Conservation (phyloP, 1,140 invertebrate genomes). For the Latrodectus geometricus region DNA sequence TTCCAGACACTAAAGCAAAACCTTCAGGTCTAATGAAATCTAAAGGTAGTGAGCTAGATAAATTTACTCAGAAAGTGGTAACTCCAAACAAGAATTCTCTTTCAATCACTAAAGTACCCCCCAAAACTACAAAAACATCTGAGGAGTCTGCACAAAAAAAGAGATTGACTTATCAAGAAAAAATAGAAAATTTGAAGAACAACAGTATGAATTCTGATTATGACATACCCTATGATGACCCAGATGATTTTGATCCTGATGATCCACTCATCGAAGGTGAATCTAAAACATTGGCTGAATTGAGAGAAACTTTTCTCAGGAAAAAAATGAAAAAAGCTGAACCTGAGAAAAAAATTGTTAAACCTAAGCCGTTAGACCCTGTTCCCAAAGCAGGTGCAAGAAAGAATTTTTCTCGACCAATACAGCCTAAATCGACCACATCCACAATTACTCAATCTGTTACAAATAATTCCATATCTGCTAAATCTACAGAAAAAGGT, state of each 20-base stretch:
- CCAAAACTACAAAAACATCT: neutral
- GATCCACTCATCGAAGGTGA: constrained; percentile 25
- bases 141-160: neutral
- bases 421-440: constrained; percentile 8
- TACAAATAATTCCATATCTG: neutral
- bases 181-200: constrained; percentile 24
- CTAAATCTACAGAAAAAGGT: neutral
- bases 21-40: neutral
- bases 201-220: constrained; percentile 1
- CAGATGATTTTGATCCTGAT: neutral
- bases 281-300: constrained; percentile 40
- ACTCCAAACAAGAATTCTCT: neutral
- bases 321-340: constrained; percentile 33
- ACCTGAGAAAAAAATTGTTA: neutral
- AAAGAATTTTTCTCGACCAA: constrained; percentile 31
- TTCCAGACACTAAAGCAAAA: constrained; percentile 3
- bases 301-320: constrained; percentile 34
- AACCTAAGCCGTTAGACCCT: neutral
- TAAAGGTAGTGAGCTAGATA: neutral
- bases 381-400: constrained; percentile 35
- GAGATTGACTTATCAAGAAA: constrained; percentile 25
- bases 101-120: neutral
- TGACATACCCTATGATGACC: neutral
- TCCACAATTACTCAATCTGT: neutral
- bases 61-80: constrained; percentile 10